A percentile compares a stretch with the other conserved stretches of the same genome.
Conservation (phyloP, 2,113 vertebrate species). For the Malurus elegans region DNA sequence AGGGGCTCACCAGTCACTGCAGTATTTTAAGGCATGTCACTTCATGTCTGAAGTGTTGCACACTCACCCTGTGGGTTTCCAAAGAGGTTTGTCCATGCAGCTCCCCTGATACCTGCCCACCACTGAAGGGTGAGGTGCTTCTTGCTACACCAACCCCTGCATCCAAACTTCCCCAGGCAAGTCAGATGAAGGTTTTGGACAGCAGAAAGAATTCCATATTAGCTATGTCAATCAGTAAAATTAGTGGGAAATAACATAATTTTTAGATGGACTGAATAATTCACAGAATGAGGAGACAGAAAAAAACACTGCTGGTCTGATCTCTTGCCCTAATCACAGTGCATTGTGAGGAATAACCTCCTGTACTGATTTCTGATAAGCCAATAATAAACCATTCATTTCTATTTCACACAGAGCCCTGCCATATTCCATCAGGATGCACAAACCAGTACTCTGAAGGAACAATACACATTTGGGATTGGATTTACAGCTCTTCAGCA, state of each 20-base stretch:
- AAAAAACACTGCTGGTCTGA: not conserved
- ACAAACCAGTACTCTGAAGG: not conserved
- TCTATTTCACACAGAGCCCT: not conserved
- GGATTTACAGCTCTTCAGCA: not conserved
- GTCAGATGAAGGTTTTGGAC: not conserved
- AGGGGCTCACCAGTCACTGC: not conserved
- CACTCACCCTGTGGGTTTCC: not conserved
- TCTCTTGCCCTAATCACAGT: constrained; percentile 33
- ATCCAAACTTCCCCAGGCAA: not conserved
- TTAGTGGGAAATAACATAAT: not conserved
- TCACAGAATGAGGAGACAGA: not conserved
- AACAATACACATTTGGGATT: not conserved
- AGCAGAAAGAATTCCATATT: not conserved
- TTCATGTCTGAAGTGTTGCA: not conserved
- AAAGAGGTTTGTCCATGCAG: not conserved
- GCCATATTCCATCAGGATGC: constrained; percentile 7
- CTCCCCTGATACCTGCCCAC: not conserved
- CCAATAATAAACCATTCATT: constrained; percentile 28
- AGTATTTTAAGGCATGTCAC: not conserved
- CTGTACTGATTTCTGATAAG: constrained; percentile 30
- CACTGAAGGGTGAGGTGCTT: accelerated
- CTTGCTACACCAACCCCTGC: not conserved
- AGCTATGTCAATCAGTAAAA: not conserved
- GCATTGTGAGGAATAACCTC: constrained; percentile 12
- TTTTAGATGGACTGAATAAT: not conserved